Percentiles rank a stretch among this genome's conserved stretches.
Conservation (phyloP, 92 coral and sea anemone genomes). For the Siderastrea siderea region DNA sequence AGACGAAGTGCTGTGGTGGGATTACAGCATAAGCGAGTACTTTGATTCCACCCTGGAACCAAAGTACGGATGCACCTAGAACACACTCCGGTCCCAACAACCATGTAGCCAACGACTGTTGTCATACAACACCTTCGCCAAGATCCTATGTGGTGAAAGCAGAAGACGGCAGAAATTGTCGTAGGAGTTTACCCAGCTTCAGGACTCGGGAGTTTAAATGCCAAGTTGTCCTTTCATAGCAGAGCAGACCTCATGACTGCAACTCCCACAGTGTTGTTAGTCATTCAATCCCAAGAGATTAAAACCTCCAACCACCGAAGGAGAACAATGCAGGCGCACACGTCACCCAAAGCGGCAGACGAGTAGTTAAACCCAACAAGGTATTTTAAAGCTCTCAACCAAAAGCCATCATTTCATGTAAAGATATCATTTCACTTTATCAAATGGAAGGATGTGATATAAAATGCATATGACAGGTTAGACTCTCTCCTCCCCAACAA, state of each 20-base stretch:
- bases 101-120: constrained; percentile 22
- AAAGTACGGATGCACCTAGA: no score
- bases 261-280: neutral
- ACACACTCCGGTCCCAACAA: no score
- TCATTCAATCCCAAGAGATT: neutral
- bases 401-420: no score
- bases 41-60: no score
- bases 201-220: neutral
- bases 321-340: neutral
- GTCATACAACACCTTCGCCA: constrained; percentile 28
- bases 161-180: constrained; percentile 18
- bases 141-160: constrained; percentile 32
- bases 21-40: no score
- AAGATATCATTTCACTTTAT: no score
- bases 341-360: constrained; percentile 2
- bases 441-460: no score
- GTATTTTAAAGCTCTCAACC: neutral
- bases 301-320: neutral
- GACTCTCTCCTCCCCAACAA: no score
- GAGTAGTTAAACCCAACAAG: neutral
- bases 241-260: neutral
- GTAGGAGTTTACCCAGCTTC: constrained; percentile 24
- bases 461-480: no score
- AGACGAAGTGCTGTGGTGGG: constrained; percentile 25
- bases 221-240: neutral